Base-by-base conservation (phyloP, 2,888 invertebrate species). In the Lissocephala sabroskyi region DNA sequence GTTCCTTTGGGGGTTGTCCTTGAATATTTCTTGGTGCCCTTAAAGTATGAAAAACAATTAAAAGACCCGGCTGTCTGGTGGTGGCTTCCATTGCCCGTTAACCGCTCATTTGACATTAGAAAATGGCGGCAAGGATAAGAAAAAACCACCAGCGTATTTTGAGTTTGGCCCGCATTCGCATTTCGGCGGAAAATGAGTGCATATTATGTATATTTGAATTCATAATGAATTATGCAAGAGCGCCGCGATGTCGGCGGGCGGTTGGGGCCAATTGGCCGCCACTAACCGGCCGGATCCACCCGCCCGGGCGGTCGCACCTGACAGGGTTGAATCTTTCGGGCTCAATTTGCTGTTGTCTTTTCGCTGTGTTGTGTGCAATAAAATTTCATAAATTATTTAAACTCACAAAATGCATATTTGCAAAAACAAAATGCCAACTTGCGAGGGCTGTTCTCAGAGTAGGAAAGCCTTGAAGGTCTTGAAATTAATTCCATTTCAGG, bases 11-110 rank as follows among this genome's bases (percentile, higher is more conserved):
- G 23, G 23, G 23, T 23, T 23, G 23, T 23, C 23, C 23, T 23
- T 23, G 23, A 7, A 3, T 7, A 23, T 23, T 3, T 23, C 23
- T 23, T 57, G 71, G 75, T 33, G 33, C 33, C 71, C 60, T 63
- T 66, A 77, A 71, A 71, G 77, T 77, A 71, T 71, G 75, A 75
- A 77, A 77, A 71, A 71, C 73, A 71, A 77, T 71, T 71, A 77
- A 67, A 64, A n/a, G n/a, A n/a, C n/a, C n/a, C 49, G 50, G 54
- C 41, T 49, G 53, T 58, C 59, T 57, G 23, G 23, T 23, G 23
- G 23, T 23, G 3, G 23, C 23, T 23, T 23, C 7, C 7, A 3
- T 23, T 3, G 7, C 7, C 7, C 3, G 23, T 23, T 7, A 23
- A 23, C 11, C 10, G 19, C 26, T 41, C 33, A 28, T 9, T 10